A percentile compares a stretch with the other conserved stretches of the same genome.
Conservation (phyloP, 1,140 invertebrate genomes). For the Meloidogyne exigua region DNA sequence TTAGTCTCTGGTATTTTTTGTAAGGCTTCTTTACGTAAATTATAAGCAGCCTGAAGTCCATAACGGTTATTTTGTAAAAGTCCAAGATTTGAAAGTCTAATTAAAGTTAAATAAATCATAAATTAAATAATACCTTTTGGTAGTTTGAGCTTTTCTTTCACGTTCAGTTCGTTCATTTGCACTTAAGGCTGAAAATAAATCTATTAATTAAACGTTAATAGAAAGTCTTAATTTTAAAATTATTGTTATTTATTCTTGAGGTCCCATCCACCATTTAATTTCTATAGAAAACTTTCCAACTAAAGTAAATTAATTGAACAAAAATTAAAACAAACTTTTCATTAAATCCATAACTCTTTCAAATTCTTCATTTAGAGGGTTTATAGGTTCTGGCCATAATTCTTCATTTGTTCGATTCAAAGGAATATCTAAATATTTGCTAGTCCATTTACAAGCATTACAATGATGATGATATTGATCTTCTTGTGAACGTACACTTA, state of each 20-base stretch:
- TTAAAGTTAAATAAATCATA: constrained; percentile 16
- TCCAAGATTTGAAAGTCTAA: constrained; percentile 42
- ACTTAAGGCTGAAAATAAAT: constrained; percentile 7
- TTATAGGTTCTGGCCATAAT: constrained; percentile 34
- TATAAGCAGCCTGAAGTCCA: constrained; percentile 33
- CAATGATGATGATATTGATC: constrained; percentile 48
- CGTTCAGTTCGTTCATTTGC: background rate
- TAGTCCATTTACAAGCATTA: constrained; percentile 45
- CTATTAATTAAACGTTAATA: background rate
- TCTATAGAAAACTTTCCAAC: too few species aligned
- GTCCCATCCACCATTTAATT: too few species aligned
- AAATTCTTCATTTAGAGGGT: constrained; percentile 41
- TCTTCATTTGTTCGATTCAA: constrained; percentile 22
- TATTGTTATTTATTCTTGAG: too few species aligned
- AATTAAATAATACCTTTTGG: constrained; percentile 6
- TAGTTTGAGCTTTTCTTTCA: background rate
- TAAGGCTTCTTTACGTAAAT: constrained; percentile 37
- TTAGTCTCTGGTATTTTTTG: constrained; percentile 6
- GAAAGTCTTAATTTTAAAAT: too few species aligned
- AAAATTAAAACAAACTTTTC: constrained; percentile 26
- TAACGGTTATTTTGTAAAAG: constrained; percentile 36
- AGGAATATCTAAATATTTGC: constrained; percentile 22
- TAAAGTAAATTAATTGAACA: too few species aligned
- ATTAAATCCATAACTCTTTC: constrained; percentile 24
- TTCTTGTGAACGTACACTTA: constrained; percentile 31